Percentiles rank a stretch among this genome's conserved stretches.
Conservation (phyloP, 2,113 vertebrate species). For the Alligator sinensis region DNA sequence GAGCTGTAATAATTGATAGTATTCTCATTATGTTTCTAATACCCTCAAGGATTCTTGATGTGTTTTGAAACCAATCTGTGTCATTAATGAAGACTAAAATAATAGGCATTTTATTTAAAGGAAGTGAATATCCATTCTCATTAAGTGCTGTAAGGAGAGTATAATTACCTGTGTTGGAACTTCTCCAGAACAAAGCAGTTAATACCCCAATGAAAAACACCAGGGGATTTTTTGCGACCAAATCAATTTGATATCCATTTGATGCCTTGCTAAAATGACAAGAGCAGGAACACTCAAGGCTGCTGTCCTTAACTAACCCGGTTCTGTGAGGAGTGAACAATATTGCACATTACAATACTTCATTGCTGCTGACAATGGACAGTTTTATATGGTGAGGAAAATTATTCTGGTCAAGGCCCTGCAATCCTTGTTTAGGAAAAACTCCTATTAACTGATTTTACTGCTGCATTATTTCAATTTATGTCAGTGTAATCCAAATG, state of each 20-base stretch:
- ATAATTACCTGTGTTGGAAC: background rate
- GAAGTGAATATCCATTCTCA: background rate
- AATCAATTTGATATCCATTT: background rate
- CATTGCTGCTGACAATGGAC: background rate
- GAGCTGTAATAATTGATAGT: background rate
- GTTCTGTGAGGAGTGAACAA: background rate
- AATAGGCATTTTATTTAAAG: accelerated
- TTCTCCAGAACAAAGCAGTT: background rate
- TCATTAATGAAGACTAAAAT: background rate
- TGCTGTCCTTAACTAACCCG: background rate
- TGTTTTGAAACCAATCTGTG: background rate
- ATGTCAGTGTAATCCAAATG: background rate
- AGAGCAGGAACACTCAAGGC: background rate
- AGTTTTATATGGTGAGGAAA: background rate
- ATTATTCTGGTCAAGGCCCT: background rate
- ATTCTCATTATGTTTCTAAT: background rate
- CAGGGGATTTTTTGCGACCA: background rate
- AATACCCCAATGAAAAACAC: background rate
- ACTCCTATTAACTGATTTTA: too few species aligned
- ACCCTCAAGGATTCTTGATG: background rate
- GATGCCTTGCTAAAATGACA: background rate
- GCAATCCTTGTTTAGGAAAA: background rate
- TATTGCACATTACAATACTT: background rate
- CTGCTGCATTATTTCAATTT: background rate
- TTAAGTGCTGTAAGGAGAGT: background rate